A percentile compares a stretch with the other conserved stretches of the same genome.
Evolutionary conservation across 2,888 invertebrate species (phyloP).

Genomic region (Campoplex nolae): DNA sequence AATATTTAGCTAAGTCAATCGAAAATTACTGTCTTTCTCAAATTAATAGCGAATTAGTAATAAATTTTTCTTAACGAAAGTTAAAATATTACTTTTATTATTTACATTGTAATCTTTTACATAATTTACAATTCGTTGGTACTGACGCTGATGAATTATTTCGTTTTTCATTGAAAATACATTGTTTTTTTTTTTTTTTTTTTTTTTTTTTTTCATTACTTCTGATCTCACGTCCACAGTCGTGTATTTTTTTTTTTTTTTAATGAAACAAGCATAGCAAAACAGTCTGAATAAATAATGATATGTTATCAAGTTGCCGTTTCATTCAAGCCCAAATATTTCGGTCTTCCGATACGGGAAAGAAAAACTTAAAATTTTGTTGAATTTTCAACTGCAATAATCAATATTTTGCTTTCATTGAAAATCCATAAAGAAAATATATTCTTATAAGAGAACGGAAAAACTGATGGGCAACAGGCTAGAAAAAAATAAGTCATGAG

Average conservation of each 20-base stretch:
- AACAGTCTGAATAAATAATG: background rate
- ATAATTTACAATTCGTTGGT: constrained; percentile 74
- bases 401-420: background rate
- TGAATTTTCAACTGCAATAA: background rate
- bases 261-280: background rate
- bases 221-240: background rate
- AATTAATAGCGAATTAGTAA: background rate
- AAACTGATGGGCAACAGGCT: background rate
- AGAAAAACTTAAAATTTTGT: background rate
- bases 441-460: background rate
- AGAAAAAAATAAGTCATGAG: background rate
- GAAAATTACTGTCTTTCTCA: background rate
- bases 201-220: constrained; percentile 10
- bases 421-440: background rate
- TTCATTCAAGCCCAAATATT: background rate
- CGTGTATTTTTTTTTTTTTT: background rate
- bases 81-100: constrained; percentile 74
- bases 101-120: constrained; percentile 76
- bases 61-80: constrained; percentile 66
- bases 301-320: background rate
- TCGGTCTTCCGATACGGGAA: background rate
- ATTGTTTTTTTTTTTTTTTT: background rate
- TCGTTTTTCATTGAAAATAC: constrained; percentile 29
- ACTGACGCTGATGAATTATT: constrained; percentile 49
- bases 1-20: background rate